Evolutionary conservation across 1,140 invertebrate genomes (phyloP).

Genomic region (Drosophila tsacasi): DNA sequence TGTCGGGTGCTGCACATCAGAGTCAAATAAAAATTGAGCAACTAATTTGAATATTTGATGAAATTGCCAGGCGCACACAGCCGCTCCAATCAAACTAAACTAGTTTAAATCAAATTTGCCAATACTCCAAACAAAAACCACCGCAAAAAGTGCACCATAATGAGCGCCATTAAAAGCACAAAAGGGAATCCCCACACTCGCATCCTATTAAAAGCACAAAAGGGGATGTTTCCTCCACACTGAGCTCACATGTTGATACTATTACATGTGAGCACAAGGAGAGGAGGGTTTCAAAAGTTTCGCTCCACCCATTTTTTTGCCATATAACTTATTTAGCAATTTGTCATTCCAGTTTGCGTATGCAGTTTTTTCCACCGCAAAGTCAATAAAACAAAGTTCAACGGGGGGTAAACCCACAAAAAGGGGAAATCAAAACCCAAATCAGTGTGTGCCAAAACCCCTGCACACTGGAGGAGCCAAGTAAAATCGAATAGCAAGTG

Average conservation of each 20-base stretch:
- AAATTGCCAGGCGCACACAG: slow-evolving; percentile 28
- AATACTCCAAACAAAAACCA: slow-evolving; percentile 26
- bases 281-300: slow-evolving; percentile 20
- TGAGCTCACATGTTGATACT: slow-evolving; percentile 33
- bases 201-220: background rate
- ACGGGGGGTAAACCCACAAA: slow-evolving; percentile 33
- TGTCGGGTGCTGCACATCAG: background rate
- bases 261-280: slow-evolving; percentile 29
- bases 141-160: slow-evolving; percentile 57
- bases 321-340: slow-evolving; percentile 59
- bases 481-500: slow-evolving; percentile 41
- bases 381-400: slow-evolving; percentile 70
- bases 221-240: background rate
- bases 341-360: slow-evolving; percentile 59
- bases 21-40: slow-evolving; percentile 41
- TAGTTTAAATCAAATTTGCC: slow-evolving; percentile 68
- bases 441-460: slow-evolving; percentile 60
- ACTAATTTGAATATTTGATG: slow-evolving; percentile 61
- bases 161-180: slow-evolving; percentile 58
- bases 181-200: slow-evolving; percentile 29
- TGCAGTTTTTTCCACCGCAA: slow-evolving; percentile 64
- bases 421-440: slow-evolving; percentile 41
- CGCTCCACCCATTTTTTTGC: slow-evolving; percentile 18
- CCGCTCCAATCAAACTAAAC: slow-evolving; percentile 60
- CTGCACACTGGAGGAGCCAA: slow-evolving; percentile 8